phyloP scores from a whole-genome alignment of 2,113 vertebrate genomes.

The Sus scrofa region T2T-Sscrofa CM000818.6:1750501-1751000 shows the following conservation, averaged over 20 bases:
- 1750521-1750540: neutral
- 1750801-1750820: neutral
- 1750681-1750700: conserved; percentile 87
- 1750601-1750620: conserved; percentile 90
- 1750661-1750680: conserved; percentile 94
- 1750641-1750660: conserved; percentile 96
- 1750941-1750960: neutral
- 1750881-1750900: accelerated
- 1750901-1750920: neutral
- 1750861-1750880: neutral
- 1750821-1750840: neutral
- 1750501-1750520: neutral
- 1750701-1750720: conserved; percentile 88
- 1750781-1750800: neutral
- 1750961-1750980: neutral
- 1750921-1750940: too few species aligned
- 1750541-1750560: neutral
- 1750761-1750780: neutral
- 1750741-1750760: neutral
- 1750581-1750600: conserved; percentile 88
- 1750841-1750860: neutral
- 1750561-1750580: neutral
- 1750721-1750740: conserved; percentile 92
- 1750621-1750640: conserved; percentile 82
- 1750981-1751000: too few species aligned